Evolutionary conservation across 1,140 invertebrate genomes (phyloP), one percentile per base, ranked within the genome.

Genomic region (Temnothorax nylanderi): DNA sequence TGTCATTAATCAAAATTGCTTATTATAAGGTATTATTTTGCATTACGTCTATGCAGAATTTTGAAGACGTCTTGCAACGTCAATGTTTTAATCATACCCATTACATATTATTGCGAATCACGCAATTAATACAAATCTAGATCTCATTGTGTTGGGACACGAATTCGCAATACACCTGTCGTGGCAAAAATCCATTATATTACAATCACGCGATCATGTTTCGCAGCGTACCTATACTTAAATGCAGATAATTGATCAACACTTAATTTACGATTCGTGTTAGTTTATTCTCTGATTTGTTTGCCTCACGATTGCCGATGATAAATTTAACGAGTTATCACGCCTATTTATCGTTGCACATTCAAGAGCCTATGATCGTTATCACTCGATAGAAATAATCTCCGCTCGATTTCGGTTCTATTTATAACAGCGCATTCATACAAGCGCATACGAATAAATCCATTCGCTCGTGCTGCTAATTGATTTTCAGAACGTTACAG

Each of bases 291-390:
- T 41, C 51, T 3, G 2, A 13, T 16, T 69, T 41, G 8, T 37
- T 51, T 37, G 47, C 34, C 32, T 54, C 74, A 37, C 47, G 34
- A 69, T 67, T 18, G 5, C 13, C 13, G 47, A 54, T 32, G 16
- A 58, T 71, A 18, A 16, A 81, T 81, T 69, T 44, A 21, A 37
- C 5, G 13, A 69, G 34, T 80, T 80, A 44, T 80, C 21, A 10
- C 26, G 18, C 13, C 8, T 10, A 32, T 32, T 71, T 81, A 71
- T 81, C 65, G 21, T 21, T 21, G 58, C 4, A 44, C 10, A 4
- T 47, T 44, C 65, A 32, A 71, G 16, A 56, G 16, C 7, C 7
- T 32, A 37, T 4, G 37, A 81, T 71, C 10, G 10, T 81, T 80
- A 69, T 67, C 47, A 7, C 10, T 10, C 18, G 49, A 71, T 56